Evolutionary conservation across 1,140 invertebrate species (phyloP).

Genomic region (Apis dorsata): DNA sequence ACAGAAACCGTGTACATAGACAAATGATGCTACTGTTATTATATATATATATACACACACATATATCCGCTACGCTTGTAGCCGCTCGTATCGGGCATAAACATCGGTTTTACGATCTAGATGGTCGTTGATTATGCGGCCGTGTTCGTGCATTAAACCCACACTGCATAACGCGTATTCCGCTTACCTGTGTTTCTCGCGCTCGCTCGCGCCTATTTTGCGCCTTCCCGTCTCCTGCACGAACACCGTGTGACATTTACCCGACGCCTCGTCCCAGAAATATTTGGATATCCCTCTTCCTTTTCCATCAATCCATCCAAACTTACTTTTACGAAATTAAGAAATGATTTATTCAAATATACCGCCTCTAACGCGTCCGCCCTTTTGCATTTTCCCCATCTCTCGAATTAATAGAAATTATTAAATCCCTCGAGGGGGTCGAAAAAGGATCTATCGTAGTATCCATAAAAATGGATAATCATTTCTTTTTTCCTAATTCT

Average conservation of each 20-base stretch:
- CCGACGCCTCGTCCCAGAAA: background rate
- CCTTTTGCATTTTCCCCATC: too few relatives aligned
- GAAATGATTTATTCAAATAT: too few relatives aligned
- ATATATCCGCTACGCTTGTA: constrained; percentile 2
- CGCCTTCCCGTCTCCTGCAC: background rate
- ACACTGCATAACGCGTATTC: constrained; percentile 5
- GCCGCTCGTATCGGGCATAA: constrained; percentile 39
- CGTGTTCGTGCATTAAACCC: constrained; percentile 44
- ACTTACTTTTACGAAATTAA: too few relatives aligned
- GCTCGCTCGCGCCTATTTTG: background rate
- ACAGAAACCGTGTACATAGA: constrained; percentile 21
- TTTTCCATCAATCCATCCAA: background rate
- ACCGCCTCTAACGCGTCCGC: too few relatives aligned
- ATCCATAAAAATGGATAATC: too few relatives aligned
- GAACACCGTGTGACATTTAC: background rate
- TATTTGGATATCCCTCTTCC: fast-evolving
- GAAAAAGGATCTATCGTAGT: too few relatives aligned
- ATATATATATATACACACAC: background rate
- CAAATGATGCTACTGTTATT: constrained; percentile 36
- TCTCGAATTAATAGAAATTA: too few relatives aligned
- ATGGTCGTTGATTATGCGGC: constrained; percentile 42
- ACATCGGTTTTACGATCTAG: constrained; percentile 50
- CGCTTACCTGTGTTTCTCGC: background rate
- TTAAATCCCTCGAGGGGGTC: too few relatives aligned
- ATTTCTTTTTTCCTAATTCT: background rate